Percentiles rank a stretch among this genome's conserved stretches.
Conservation (phyloP, 2,113 vertebrate species). For the Halcyon senegalensis region DNA sequence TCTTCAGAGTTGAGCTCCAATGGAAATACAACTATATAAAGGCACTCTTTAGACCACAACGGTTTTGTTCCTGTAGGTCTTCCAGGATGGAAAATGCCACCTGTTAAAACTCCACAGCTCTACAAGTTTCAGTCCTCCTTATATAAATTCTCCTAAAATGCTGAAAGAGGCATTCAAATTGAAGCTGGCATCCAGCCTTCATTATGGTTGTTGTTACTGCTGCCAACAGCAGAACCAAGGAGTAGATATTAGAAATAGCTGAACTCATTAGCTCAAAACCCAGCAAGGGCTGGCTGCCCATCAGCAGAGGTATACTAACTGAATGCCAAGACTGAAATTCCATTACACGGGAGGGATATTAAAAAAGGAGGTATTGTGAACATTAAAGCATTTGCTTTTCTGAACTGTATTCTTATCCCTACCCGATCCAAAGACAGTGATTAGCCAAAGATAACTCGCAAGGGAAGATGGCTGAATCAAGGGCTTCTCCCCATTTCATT, state of each 20-base stretch:
- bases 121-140: background rate
- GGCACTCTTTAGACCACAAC: background rate
- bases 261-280: slow-evolving; percentile 40
- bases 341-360: background rate
- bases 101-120: background rate
- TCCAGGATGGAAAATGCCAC: background rate
- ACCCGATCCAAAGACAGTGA: background rate
- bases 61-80: background rate
- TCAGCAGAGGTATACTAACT: background rate
- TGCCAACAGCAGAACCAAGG: slow-evolving; percentile 44
- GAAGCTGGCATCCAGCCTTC: slow-evolving; percentile 11
- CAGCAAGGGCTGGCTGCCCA: slow-evolving; percentile 36
- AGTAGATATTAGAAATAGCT: slow-evolving; percentile 38
- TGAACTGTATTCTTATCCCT: background rate
- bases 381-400: background rate
- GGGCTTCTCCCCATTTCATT: background rate
- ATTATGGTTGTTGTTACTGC: background rate
- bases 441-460: background rate
- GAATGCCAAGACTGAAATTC: slow-evolving; percentile 37
- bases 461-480: background rate
- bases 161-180: background rate
- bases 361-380: background rate
- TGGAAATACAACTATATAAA: background rate
- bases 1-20: background rate
- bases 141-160: slow-evolving; percentile 4